Evolutionary conservation across 2,888 invertebrate genomes (phyloP).

Genomic region (Eilema depressum): DNA sequence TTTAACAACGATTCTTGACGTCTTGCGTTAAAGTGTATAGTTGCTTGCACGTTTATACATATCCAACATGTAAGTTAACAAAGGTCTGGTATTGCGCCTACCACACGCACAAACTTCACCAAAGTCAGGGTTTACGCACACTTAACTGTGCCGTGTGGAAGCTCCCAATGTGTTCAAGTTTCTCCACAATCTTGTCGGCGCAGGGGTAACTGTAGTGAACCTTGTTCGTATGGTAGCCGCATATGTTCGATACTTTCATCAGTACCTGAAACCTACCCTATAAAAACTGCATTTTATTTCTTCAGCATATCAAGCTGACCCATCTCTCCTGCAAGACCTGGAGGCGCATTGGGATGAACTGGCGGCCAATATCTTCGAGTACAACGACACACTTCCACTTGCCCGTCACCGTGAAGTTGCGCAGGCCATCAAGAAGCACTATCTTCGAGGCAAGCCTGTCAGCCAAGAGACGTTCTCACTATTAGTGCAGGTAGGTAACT

Average conservation of each 20-base stretch:
- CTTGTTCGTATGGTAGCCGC: neutral
- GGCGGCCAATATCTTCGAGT: constrained; percentile 88
- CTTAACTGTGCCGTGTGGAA: no score
- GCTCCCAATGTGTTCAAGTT: no score
- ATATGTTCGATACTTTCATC: neutral
- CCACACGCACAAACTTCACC: no score
- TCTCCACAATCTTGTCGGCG: no score
- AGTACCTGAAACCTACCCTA: neutral
- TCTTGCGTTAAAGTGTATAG: neutral
- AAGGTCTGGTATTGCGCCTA: neutral
- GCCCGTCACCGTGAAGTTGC: constrained; percentile 78
- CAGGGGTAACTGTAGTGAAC: no score
- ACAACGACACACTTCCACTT: constrained; percentile 86
- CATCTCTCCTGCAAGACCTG: constrained; percentile 79
- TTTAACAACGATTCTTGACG: no score
- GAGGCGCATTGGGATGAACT: constrained; percentile 87
- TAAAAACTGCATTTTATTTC: neutral
- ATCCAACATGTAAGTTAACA: neutral
- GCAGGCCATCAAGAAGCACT: constrained; percentile 84
- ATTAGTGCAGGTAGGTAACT: constrained; percentile 70
- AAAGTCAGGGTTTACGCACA: no score
- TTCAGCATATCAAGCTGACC: constrained; percentile 70
- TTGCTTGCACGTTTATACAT: neutral
- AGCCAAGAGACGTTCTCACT: constrained; percentile 76
- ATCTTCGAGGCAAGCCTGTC: constrained; percentile 84